Evolutionary conservation across 2,113 vertebrate genomes (phyloP), one percentile per base, ranked within the genome.

Genomic region (Mesitornis unicolor): DNA sequence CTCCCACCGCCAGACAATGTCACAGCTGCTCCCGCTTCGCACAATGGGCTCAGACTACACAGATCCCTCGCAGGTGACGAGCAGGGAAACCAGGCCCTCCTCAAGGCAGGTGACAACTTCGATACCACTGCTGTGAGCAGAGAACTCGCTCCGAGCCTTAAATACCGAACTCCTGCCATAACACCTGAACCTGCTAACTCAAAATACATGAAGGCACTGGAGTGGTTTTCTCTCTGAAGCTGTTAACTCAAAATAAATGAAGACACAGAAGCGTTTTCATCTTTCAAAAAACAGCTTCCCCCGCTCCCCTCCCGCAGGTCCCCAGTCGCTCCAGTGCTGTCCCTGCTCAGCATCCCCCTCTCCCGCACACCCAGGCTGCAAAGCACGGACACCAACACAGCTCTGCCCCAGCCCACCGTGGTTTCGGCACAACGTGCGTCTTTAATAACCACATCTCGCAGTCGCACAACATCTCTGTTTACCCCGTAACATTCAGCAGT

Each of bases 391-490:
- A 51, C 13, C 8, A 48, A 48, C 21, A 48, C 21, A 11, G 47
- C 11, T 48, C 47, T 15, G 65, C 78, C 65, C 19, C 61, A 53
- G 75, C 56, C 33, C 60, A 10, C 70, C 16, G 2, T 5, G 5
- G 42, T 0, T 7, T 1, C n/a, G 1, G 78, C 2, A 1, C 10
- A 28, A 7, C 35, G 53, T 0, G 16, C 3, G 2, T 7, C 78
- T 74, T 51, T 63, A 76, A 75, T 12, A 68, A 20, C 67, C 15
- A 0, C 2, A 42, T 17, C 84, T 45, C 83, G 22, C 33, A 18
- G 31, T 43, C 82, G 79, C 83, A 90, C 82, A 90, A 89, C 94
- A 90, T 75, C 85, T 93, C 83, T 97, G 91, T 94, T 97, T 93
- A 79, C 40, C 86, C 38, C 84, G 40, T 14, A 90, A 87, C 87